These are phyloP conservation scores for Numenius phaeopus DNA, from an alignment of 2,797 vertebrate species.

Conservation along the genomic window DNA sequence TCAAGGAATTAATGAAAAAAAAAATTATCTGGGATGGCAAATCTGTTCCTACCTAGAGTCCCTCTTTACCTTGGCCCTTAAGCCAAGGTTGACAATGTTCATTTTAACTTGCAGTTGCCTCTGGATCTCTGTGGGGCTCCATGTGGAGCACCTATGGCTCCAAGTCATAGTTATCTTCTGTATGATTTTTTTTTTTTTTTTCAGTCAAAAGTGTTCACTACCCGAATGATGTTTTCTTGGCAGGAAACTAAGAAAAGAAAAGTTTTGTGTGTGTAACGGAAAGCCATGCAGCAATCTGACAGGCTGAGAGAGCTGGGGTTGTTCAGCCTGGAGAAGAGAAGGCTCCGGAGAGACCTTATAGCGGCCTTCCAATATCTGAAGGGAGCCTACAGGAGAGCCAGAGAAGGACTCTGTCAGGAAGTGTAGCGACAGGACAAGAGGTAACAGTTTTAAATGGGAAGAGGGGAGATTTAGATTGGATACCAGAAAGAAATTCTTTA, in stretches of 20 bases:
- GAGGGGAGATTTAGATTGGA: no score
- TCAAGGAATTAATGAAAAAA: not conserved
- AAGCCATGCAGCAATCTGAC: not conserved
- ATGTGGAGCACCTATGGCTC: rapidly evolving
- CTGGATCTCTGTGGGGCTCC: not conserved
- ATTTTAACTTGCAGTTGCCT: not conserved
- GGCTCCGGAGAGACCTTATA: no score
- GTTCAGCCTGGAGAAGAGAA: no score
- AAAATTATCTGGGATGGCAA: not conserved
- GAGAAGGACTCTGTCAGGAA: no score
- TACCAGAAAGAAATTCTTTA: no score
- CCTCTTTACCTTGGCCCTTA: not conserved
- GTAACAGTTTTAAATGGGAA: no score
- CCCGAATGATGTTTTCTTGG: not conserved
- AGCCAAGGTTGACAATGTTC: not conserved
- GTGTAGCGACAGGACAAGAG: no score
- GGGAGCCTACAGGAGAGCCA: no score
- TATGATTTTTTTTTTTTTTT: not conserved
- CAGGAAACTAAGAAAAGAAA: not conserved
- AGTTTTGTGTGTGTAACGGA: not conserved
- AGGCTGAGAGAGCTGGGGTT: no score
- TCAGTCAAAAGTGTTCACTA: not conserved
- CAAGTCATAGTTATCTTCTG: not conserved
- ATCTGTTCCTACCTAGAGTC: not conserved
- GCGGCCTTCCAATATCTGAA: no score